Base-by-base conservation (phyloP, 2,113 vertebrate genomes). In the Xenopus laevis region DNA sequence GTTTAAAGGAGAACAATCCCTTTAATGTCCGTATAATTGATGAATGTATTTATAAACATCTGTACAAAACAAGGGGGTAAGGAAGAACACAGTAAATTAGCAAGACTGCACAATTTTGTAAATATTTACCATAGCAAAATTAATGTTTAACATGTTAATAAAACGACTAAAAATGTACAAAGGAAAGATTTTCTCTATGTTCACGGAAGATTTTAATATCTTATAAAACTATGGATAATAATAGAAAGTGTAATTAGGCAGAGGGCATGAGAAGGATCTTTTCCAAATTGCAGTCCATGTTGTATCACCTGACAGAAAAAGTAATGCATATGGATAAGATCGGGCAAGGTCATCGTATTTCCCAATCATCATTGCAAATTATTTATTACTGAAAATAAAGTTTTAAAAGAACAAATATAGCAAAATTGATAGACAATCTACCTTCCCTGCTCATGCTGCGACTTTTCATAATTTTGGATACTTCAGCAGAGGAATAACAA, bases 311-410 rank as follows among this genome's bases (percentile, higher is more conserved):
- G 63, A n/a, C 17, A 46, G 16, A 16, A 46, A 45, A 18, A 12
- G 40, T 46, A 46, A 65, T 20, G 12, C 45, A 50, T 50, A 4
- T 13, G 46, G 13, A n/a, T 67, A 18, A 67, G 46, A 18, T 67
- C 20, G 65, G 12, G 40, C 46, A 45, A 67, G 18, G 65, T 67
- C 65, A 67, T 50, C 27, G 20, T 10, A 67, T 21, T 67, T 23
- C 18, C 11, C 40, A 65, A 46, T 50, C 46, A 50, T 21, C 46
- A 18, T 13, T 11, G 17, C 12, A 65, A 65, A 65, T n/a, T n/a
- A n/a, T 46, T 65, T 65, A 46, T 46, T 17, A 10, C 40, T 65
- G 17, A 65, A 33, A 40, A 63, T 20, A 46, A 65, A 40, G 47
- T 67, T 20, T n/a, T 5, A 6, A 55, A 64, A 45, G 44, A 40